Evolutionary conservation across 2,888 invertebrate genomes (phyloP).

Genomic region (Macropis europaea): DNA sequence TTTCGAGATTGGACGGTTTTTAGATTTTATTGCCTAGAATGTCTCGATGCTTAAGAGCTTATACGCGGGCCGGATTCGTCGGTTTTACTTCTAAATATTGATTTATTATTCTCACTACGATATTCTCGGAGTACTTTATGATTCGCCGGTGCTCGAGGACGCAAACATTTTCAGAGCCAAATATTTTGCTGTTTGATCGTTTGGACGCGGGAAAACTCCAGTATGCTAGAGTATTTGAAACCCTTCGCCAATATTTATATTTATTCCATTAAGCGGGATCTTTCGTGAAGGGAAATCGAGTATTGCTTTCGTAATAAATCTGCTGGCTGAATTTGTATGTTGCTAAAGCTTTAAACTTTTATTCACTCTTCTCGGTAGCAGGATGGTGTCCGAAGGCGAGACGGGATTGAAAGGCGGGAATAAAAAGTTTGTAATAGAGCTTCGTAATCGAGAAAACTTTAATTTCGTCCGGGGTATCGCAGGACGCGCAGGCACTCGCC

Average conservation of each 20-base stretch:
- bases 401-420: constrained; percentile 11
- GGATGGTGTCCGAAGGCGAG: background rate
- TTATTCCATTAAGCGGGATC: too few species aligned
- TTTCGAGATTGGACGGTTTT: background rate
- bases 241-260: background rate
- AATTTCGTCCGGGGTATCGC: constrained; percentile 22
- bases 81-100: too few species aligned
- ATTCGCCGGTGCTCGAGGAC: background rate
- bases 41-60: background rate
- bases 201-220: background rate
- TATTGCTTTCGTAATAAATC: too few species aligned
- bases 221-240: background rate
- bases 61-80: background rate
- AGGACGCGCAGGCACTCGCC: background rate
- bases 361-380: background rate
- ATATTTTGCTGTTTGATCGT: background rate
- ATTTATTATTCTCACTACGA: too few species aligned
- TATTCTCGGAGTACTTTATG: background rate
- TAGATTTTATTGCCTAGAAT: background rate
- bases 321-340: too few species aligned
- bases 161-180: background rate
- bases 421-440: constrained; percentile 40
- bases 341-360: too few species aligned
- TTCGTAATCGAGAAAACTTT: constrained; percentile 34
- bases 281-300: background rate